Conservation (phyloP, 2,113 vertebrate genomes). For the Cottus gobio region DNA sequence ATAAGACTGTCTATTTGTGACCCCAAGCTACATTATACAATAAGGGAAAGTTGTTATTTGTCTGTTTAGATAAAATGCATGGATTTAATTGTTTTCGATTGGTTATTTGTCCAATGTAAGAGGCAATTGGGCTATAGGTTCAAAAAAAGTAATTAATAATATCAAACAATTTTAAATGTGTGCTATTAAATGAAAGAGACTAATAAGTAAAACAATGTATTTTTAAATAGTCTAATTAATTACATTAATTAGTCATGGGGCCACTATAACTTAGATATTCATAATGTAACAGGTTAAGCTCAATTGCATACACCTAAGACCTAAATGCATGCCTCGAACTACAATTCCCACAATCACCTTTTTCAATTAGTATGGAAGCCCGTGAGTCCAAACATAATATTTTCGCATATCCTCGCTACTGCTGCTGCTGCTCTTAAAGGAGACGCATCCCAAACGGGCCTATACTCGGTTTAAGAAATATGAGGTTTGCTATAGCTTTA, state of each 20-base stretch:
- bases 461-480: conserved; percentile 14
- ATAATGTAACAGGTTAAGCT: neutral
- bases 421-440: conserved; percentile 49
- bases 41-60: no score
- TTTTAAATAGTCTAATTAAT: neutral
- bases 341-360: neutral
- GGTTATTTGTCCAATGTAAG: neutral
- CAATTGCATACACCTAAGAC: neutral
- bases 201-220: no score
- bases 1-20: neutral
- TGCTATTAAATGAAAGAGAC: neutral
- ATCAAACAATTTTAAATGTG: neutral
- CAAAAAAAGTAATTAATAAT: neutral
- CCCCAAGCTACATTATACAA: neutral
- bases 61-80: no score
- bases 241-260: neutral
- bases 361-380: conserved; percentile 27
- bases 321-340: neutral
- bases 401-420: neutral
- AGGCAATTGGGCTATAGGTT: neutral
- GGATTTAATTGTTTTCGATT: neutral
- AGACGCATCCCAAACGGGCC: conserved; percentile 25
- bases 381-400: neutral
- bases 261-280: neutral
- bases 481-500: conserved; percentile 78